Evolutionary conservation across 2,888 invertebrate genomes (phyloP).

Genomic region (Melieria omissa): DNA sequence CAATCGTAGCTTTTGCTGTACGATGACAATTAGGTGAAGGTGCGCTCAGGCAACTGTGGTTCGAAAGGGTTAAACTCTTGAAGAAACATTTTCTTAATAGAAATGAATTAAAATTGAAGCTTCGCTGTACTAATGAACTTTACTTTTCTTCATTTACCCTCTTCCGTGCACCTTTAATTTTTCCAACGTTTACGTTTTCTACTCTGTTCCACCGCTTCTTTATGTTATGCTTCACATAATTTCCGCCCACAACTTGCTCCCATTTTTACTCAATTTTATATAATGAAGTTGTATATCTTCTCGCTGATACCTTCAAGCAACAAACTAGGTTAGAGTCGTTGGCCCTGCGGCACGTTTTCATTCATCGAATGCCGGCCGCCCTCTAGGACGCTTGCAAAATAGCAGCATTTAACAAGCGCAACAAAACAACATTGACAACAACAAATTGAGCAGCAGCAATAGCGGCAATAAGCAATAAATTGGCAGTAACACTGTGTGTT

Average conservation of each 20-base stretch:
- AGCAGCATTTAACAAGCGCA: too few species aligned
- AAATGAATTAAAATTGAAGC: constrained; percentile 20
- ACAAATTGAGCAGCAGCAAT: too few species aligned
- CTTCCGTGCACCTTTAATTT: neutral
- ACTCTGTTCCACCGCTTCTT: neutral
- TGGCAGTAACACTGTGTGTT: constrained; percentile 13
- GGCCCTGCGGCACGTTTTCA: too few species aligned
- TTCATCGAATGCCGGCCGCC: too few species aligned
- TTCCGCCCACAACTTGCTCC: neutral
- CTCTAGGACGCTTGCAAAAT: too few species aligned
- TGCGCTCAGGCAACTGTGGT: neutral
- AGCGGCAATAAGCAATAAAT: constrained; percentile 10
- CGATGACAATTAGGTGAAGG: neutral
- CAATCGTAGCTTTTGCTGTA: too few species aligned
- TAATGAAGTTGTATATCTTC: constrained; percentile 5
- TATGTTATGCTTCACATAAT: neutral
- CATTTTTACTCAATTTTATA: constrained; percentile 10
- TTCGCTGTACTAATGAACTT: constrained; percentile 22
- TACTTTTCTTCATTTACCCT: constrained; percentile 14
- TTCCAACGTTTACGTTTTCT: neutral
- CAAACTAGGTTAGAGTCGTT: neutral
- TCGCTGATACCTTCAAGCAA: neutral
- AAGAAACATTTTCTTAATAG: constrained; percentile 2
- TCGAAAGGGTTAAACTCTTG: neutral
- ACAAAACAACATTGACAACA: too few species aligned